Conservation (phyloP, 92 coral and sea anemone genomes). For the Parazoanthus swiftii region DNA sequence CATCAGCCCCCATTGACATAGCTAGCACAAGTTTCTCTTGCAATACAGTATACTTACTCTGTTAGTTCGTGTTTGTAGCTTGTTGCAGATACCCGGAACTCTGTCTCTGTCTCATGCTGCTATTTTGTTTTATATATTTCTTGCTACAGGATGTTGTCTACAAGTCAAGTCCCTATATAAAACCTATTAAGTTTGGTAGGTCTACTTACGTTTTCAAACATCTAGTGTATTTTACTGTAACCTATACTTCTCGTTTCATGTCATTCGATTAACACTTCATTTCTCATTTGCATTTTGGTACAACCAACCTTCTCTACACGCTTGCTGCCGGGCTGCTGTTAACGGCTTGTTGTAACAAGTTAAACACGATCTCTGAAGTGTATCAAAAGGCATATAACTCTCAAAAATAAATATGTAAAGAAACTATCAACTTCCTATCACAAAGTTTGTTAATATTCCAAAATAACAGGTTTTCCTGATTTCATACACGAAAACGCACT, state of each 20-base stretch:
- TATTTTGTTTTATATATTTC: neutral
- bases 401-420: neutral
- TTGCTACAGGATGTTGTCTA: slow-evolving; percentile 52
- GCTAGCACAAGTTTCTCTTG: too few species aligned
- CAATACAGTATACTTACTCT: too few species aligned
- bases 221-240: neutral
- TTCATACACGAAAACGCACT: neutral
- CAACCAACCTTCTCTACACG: neutral
- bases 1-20: too few species aligned
- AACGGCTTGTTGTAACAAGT: neutral
- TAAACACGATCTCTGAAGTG: neutral
- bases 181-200: slow-evolving; percentile 72
- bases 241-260: neutral
- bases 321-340: slow-evolving; percentile 5
- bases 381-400: neutral
- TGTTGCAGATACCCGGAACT: neutral
- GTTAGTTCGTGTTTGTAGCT: neutral
- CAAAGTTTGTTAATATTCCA: too few species aligned
- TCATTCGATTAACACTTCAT: neutral
- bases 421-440: neutral
- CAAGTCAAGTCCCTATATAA: slow-evolving; percentile 72
- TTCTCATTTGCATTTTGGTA: too few species aligned
- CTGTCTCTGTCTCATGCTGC: neutral
- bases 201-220: neutral
- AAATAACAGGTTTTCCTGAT: too few species aligned